These are phyloP conservation scores for Heliothis virescens DNA, from an alignment of 1,140 invertebrate genomes.

Conservation along the genomic window DNA sequence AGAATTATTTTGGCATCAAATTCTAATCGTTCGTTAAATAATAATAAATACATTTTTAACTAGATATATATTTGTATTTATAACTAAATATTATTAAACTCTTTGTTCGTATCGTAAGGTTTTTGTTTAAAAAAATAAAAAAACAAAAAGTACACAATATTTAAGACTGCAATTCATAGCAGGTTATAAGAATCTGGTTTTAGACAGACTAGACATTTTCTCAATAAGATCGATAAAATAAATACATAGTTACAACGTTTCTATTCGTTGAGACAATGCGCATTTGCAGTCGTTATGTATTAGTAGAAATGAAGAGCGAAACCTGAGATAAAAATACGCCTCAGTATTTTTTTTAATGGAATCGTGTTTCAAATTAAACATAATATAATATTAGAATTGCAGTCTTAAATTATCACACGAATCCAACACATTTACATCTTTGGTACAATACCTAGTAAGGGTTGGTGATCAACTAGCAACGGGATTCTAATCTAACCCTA, in stretches of 20 bases:
- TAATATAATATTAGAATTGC: slow-evolving; percentile 46
- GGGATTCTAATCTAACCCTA: slow-evolving; percentile 44
- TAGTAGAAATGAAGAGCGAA: background rate
- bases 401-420: slow-evolving; percentile 69
- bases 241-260: too few species aligned
- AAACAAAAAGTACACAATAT: slow-evolving; percentile 37
- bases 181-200: background rate
- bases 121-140: slow-evolving; percentile 43
- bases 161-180: slow-evolving; percentile 46
- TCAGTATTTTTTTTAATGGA: too few species aligned
- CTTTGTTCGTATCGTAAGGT: slow-evolving; percentile 28
- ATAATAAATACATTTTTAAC: slow-evolving; percentile 62
- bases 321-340: too few species aligned
- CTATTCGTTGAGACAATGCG: too few species aligned
- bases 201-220: slow-evolving; percentile 22
- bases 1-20: slow-evolving; percentile 66
- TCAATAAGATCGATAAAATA: background rate
- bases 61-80: slow-evolving; percentile 23
- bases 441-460: slow-evolving; percentile 82
- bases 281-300: background rate
- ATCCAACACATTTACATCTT: slow-evolving; percentile 84
- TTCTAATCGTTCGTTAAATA: slow-evolving; percentile 52
- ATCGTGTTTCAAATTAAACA: slow-evolving; percentile 12
- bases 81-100: slow-evolving; percentile 20
- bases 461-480: slow-evolving; percentile 68